A percentile compares a stretch with the other conserved stretches of the same genome.
Conservation (phyloP, 2,113 vertebrate genomes). For the Cyanoramphus novaezelandiae region DNA sequence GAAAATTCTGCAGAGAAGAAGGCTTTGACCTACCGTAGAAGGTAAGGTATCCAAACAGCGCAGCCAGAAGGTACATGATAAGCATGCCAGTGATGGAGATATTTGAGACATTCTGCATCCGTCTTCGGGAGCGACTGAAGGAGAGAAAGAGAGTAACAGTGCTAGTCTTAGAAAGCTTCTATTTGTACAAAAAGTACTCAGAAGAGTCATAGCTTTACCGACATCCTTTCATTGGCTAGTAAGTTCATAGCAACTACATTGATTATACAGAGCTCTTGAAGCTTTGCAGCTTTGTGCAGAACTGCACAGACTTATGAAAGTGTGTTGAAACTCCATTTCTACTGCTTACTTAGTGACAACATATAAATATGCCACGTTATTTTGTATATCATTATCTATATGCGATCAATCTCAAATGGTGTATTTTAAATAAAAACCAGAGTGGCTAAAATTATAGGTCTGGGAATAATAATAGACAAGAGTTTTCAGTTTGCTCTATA, state of each 20-base stretch:
- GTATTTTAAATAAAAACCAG: neutral
- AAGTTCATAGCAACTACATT: neutral
- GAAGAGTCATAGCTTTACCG: neutral
- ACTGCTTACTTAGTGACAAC: neutral
- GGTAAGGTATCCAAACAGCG: conserved; percentile 93
- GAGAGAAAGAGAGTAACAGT: neutral
- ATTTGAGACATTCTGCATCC: conserved; percentile 95
- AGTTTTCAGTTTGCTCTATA: neutral
- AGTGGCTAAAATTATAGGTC: neutral
- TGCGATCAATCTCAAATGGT: neutral
- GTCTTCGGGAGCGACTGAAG: conserved; percentile 83
- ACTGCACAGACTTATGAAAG: neutral
- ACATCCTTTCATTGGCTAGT: neutral
- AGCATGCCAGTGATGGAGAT: conserved; percentile 94
- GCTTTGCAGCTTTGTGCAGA: neutral
- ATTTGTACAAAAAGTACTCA: neutral
- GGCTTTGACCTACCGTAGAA: conserved; percentile 84
- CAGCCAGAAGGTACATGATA: conserved; percentile 92
- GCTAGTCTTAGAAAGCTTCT: neutral
- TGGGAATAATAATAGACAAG: neutral
- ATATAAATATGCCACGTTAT: neutral
- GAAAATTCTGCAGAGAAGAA: neutral
- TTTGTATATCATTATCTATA: neutral
- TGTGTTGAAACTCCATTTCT: neutral
- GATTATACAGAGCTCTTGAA: neutral